Evolutionary conservation across 2,888 invertebrate species (phyloP), one percentile per base, ranked within the genome.

Genomic region (Pterostichus madidus): DNA sequence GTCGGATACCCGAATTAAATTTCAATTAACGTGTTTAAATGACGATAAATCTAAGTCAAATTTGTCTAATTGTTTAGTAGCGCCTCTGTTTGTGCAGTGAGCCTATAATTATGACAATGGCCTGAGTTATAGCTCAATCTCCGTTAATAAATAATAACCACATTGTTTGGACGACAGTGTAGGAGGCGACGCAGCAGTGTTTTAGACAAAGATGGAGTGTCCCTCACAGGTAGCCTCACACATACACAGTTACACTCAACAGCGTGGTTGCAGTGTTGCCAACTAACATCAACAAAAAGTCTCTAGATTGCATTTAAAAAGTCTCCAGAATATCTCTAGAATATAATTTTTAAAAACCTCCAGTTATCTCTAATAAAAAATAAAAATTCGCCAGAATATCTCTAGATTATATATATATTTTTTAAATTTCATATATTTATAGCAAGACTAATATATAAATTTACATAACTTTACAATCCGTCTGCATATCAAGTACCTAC

Each of bases 101-200:
- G 68, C 68, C 68, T 71, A 71, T 71, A 71, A 71, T 71, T 71
- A 71, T 71, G 68, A 71, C 68, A 44, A 71, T 71, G 68, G 44
- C 17, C 44, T 71, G 68, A 71, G 68, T 71, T 71, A 71, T 44
- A 17, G 68, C 68, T 71, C 68, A 71, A 71, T 71, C 68, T 71
- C 8, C 44, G 15, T 71, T 44, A 39, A 71, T 71, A 71, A 71
- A 71, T 71, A 71, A 71, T 71, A 71, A 71, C 44, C 39, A 39
- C 68, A 71, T 71, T 71, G 68, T 71, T 71, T 44, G 68, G 32
- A 15, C n/a, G 68, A 71, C 68, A 39, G 68, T 71, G 68, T 71
- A 71, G 68, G 68, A 71, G 68, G 11, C 56, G 24, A 13, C 56
- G 17, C 56, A 56, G 2, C 56, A 17, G 17, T 13, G 15, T 10